Base-by-base conservation (phyloP, 2,113 vertebrate genomes). In the Rhombomys opimus region DNA sequence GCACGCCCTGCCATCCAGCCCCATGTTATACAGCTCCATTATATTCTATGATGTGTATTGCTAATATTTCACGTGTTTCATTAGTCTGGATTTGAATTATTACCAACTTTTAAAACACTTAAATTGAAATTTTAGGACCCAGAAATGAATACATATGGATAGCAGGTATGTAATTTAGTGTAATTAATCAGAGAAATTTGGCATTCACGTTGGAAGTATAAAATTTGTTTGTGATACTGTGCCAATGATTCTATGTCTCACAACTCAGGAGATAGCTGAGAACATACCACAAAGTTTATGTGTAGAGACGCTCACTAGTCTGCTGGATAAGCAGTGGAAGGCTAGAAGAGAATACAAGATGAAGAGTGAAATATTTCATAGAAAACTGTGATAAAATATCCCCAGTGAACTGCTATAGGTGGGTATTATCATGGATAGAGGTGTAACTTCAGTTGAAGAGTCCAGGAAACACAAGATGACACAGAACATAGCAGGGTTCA, bases 151-250 rank as follows among this genome's bases (percentile, higher is more conserved):
- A 68, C 15, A 27, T 70, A 54, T 13, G 5, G 5, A 46, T 35
- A 93, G 18, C 38, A 80, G 78, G 50, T 52, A 46, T 35, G 32
- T 65, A 35, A 89, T 89, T 92, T 92, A 80, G 18, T 67, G 5
- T 59, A 27, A 68, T 35, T 77, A 82, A 72, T 92, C 75, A 73
- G 93, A 94, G 32, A 95, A 80, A 95, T 72, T 89, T 95, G 72
- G 7, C 35, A n/a, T 73, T 86, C 38, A 23, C 88, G 61, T 65
- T 68, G 54, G 86, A 97, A 90, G 54, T 54, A 78, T 65, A 73
- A n/a, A 38, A 41, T 86, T 86, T 73, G 91, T 89, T 27, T 3
- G 54, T 70, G 7, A 6, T 35, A 35, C 52, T 76, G 27, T 50
- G 10, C 15, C 6, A n/a, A 65, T 15, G 52, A 76, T 14, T 94